Conservation (phyloP, 1,140 invertebrate species). For the Drosophila biarmipes region DNA sequence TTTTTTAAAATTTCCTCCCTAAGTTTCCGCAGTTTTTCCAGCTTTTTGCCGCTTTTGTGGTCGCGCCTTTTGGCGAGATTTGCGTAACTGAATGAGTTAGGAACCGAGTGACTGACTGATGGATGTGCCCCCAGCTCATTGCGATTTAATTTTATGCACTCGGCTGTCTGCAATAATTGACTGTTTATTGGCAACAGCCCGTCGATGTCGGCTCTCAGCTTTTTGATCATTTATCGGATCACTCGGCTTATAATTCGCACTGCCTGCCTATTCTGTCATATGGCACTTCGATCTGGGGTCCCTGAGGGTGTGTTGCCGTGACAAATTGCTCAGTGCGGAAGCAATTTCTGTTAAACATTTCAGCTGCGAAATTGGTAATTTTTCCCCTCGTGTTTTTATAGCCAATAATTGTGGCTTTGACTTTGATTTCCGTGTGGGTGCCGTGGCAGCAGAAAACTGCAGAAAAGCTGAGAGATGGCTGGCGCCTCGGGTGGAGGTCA, state of each 20-base stretch:
- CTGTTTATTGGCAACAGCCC: slow-evolving; percentile 75
- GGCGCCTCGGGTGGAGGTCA: slow-evolving; percentile 49
- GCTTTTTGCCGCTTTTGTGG: slow-evolving; percentile 21
- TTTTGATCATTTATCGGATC: slow-evolving; percentile 76
- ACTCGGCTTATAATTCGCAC: slow-evolving; percentile 59
- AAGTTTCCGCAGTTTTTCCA: slow-evolving; percentile 14
- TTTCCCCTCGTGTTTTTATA: slow-evolving; percentile 43
- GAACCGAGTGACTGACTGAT: slow-evolving; percentile 33
- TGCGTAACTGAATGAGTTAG: slow-evolving; percentile 59
- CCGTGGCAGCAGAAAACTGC: slow-evolving; percentile 14
- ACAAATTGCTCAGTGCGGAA: slow-evolving; percentile 75
- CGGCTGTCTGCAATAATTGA: slow-evolving; percentile 68
- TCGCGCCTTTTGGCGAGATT: slow-evolving; percentile 64
- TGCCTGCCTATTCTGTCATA: slow-evolving; percentile 63
- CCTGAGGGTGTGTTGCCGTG: slow-evolving; percentile 71
- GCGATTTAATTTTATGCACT: slow-evolving; percentile 75
- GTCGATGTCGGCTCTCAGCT: slow-evolving; percentile 61
- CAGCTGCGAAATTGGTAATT: slow-evolving; percentile 50
- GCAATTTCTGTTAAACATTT: slow-evolving; percentile 64
- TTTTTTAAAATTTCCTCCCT: background rate
- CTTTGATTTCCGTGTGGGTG: slow-evolving; percentile 77
- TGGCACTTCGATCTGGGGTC: slow-evolving; percentile 26
- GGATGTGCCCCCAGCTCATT: slow-evolving; percentile 56
- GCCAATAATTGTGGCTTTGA: slow-evolving; percentile 72
- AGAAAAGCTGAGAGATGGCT: slow-evolving; percentile 17